Percentiles rank a stretch among this genome's conserved stretches.
Evolutionary conservation across 2,888 invertebrate species (phyloP).

Genomic region (Mongoloraphidia duomilia): DNA sequence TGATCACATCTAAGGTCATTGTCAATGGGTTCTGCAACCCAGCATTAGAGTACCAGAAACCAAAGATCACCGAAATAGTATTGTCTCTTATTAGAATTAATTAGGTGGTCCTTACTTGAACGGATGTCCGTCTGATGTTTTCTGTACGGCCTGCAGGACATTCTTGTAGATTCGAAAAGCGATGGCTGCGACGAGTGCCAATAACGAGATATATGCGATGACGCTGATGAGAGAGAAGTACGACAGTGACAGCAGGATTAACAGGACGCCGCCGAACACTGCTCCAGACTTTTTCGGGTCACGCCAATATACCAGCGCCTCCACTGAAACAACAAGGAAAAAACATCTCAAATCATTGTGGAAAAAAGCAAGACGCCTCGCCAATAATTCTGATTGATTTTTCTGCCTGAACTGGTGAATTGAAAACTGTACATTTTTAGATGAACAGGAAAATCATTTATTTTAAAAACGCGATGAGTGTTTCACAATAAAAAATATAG

Average conservation of each 20-base stretch:
- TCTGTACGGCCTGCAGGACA: slow-evolving; percentile 89
- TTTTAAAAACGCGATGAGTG: too few species aligned
- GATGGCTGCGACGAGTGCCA: slow-evolving; percentile 73
- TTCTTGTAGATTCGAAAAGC: slow-evolving; percentile 94
- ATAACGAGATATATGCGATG: slow-evolving; percentile 79
- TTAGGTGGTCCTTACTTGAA: slow-evolving; percentile 66
- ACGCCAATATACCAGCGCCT: slow-evolving; percentile 95
- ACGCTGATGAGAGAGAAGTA: slow-evolving; percentile 93
- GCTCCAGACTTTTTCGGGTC: slow-evolving; percentile 88
- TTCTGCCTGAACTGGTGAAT: too few species aligned
- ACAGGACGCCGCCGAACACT: slow-evolving; percentile 81
- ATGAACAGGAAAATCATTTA: too few species aligned
- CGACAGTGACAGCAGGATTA: slow-evolving; percentile 83
- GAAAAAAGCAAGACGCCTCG: background rate
- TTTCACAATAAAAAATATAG: too few species aligned
- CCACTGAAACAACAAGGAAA: slow-evolving; percentile 50
- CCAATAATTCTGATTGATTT: too few species aligned
- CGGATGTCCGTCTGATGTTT: slow-evolving; percentile 91
- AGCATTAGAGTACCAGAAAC: too few species aligned
- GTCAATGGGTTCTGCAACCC: too few species aligned
- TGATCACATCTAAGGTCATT: too few species aligned
- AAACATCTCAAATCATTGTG: background rate
- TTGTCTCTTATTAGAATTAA: too few species aligned
- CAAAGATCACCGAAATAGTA: too few species aligned
- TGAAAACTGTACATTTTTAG: too few species aligned